Base-by-base conservation (phyloP, 2,888 invertebrate species). In the Clostera curtula region DNA sequence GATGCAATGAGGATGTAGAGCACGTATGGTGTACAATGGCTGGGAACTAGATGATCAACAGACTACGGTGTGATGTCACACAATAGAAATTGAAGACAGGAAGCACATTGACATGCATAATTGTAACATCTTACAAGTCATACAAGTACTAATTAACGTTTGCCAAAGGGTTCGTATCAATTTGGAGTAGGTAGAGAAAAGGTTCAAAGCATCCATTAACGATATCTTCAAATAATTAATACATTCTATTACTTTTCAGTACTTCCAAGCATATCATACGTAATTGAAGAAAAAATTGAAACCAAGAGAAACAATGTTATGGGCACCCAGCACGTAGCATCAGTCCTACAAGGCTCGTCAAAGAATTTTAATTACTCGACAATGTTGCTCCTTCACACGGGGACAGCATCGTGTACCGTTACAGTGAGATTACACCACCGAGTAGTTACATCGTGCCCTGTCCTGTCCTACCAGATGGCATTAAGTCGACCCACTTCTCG, bases 391-490 rank as follows among this genome's bases (percentile, higher is more conserved):
- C 44, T 48, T 55, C 46, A 48, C 55, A 49, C 47, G 31, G 56
- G 39, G 44, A 40, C 43, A 41, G 40, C 43, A 50, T 47, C 43
- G 40, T 40, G 48, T 51, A 61, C 69, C 60, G 71, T 71, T 69
- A 69, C 49, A 50, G 43, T 55, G 48, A 46, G 51, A 56, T 66
- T 64, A 63, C 66, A 54, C 58, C 59, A 63, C 54, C 47, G 40
- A 42, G 52, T 51, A 52, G 63, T 56, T 51, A 49, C 71, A 60
- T 64, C 66, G 66, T 57, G 57, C 63, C 69, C 61, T 44, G 62
- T 56, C 61, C 63, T 48, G 71, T 56, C 59, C 58, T 58, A 68
- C 79, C 79, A 80, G 76, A 80, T 80, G 80, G 79, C 68, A 69
- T 67, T 68, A 67, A 43, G 56, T 41, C 70, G 80, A 76, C 80